Evolutionary conservation across 2,797 vertebrate genomes (phyloP).

Genomic region (Peromyscus attwateri): DNA sequence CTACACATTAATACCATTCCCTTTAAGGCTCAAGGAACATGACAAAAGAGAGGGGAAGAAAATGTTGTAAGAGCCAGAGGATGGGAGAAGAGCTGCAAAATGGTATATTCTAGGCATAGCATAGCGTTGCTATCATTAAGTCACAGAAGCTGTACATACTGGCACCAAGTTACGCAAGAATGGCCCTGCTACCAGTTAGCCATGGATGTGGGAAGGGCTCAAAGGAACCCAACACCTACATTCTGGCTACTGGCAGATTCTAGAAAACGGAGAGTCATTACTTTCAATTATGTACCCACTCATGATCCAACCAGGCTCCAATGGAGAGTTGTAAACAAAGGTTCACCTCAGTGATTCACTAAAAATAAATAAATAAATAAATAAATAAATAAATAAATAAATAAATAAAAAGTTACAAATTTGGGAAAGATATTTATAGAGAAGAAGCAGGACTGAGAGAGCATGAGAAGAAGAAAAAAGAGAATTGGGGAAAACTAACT

Average conservation of each 20-base stretch:
- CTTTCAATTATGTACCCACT: neutral
- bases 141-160: neutral
- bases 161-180: neutral
- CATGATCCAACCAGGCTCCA: neutral
- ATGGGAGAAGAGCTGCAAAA: neutral
- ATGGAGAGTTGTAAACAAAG: neutral
- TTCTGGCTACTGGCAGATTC: neutral
- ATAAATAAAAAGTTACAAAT: neutral
- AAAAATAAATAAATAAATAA: too few relatives aligned
- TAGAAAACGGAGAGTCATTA: neutral
- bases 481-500: neutral
- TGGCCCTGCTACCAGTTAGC: neutral
- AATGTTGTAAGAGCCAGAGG: neutral
- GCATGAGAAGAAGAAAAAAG: neutral
- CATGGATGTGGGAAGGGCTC: neutral
- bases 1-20: neutral
- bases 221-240: neutral
- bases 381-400: too few relatives aligned
- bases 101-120: neutral
- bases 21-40: neutral
- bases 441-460: neutral
- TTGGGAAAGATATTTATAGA: neutral
- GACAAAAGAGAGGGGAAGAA: neutral
- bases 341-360: neutral
- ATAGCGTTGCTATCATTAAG: neutral